Conservation (phyloP, 2,797 vertebrate species). For the Pseudomugil gertrudae region DNA sequence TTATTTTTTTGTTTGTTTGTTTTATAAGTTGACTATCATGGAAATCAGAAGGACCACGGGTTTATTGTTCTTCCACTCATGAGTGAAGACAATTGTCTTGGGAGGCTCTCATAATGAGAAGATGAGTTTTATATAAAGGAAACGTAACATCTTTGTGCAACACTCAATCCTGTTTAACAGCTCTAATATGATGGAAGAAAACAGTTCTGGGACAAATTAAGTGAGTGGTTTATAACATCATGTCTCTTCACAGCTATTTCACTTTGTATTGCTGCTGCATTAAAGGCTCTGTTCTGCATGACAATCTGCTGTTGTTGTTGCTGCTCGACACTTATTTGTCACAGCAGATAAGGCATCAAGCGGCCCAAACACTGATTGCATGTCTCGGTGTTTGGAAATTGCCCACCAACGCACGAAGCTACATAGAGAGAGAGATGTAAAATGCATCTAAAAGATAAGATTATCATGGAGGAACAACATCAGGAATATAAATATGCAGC, state of each 20-base stretch:
- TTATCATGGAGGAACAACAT: slow-evolving; percentile 32
- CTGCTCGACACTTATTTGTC: slow-evolving; percentile 71
- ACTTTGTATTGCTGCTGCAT: slow-evolving; percentile 60
- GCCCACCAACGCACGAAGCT: slow-evolving; percentile 38
- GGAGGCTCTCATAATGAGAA: slow-evolving; percentile 66
- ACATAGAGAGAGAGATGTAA: slow-evolving; percentile 29
- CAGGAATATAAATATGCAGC: slow-evolving; percentile 36
- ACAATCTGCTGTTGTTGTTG: slow-evolving; percentile 62
- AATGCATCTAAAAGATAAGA: slow-evolving; percentile 43
- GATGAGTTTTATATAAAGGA: slow-evolving; percentile 66
- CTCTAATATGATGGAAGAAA: slow-evolving; percentile 73
- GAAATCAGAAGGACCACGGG: slow-evolving; percentile 53
- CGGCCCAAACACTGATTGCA: slow-evolving; percentile 55
- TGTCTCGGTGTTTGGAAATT: slow-evolving; percentile 61
- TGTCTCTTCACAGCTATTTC: slow-evolving; percentile 70
- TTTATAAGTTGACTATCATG: slow-evolving; percentile 61
- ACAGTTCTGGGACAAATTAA: slow-evolving; percentile 74
- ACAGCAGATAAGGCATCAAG: slow-evolving; percentile 60
- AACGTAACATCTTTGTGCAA: slow-evolving; percentile 51
- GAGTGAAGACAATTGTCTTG: slow-evolving; percentile 65
- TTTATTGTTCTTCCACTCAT: slow-evolving; percentile 69
- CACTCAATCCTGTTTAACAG: slow-evolving; percentile 67
- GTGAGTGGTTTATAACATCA: slow-evolving; percentile 66
- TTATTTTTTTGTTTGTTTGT: slow-evolving; percentile 12
- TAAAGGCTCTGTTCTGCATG: slow-evolving; percentile 66